Conservation (phyloP, 2,888 invertebrate genomes). For the Pyralis farinalis region DNA sequence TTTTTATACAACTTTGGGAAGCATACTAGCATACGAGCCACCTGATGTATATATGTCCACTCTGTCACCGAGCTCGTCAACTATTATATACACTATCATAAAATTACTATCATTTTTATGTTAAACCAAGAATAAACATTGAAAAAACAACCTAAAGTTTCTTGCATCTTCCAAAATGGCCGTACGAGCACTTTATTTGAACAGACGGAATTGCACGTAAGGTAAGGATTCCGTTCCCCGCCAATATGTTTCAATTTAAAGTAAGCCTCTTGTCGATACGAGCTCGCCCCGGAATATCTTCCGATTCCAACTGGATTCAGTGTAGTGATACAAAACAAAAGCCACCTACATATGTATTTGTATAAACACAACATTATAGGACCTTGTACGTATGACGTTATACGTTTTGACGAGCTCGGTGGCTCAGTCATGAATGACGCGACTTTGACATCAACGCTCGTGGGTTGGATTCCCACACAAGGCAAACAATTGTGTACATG, state of each 20-base stretch:
- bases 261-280: slow-evolving; percentile 75
- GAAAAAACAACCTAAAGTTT: not conserved
- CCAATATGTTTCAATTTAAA: slow-evolving; percentile 78
- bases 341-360: slow-evolving; percentile 6
- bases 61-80: too few species aligned
- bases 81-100: too few species aligned
- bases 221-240: slow-evolving; percentile 57
- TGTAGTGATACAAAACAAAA: slow-evolving; percentile 22
- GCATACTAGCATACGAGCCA: too few species aligned
- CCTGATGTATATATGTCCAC: too few species aligned
- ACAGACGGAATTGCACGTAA: slow-evolving; percentile 51
- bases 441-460: too few species aligned
- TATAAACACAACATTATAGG: too few species aligned
- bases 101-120: not conserved
- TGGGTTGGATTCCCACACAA: too few species aligned
- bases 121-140: slow-evolving; percentile 1
- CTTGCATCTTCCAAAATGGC: slow-evolving; percentile 20
- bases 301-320: slow-evolving; percentile 51
- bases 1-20: too few species aligned
- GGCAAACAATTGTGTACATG: too few species aligned
- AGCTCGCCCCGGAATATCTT: slow-evolving; percentile 55
- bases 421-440: too few species aligned
- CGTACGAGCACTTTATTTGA: slow-evolving; percentile 40
- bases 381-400: too few species aligned
- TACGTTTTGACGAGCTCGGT: too few species aligned